Base-by-base conservation (phyloP, 2,888 invertebrate genomes). In the Cosmia pyralina region DNA sequence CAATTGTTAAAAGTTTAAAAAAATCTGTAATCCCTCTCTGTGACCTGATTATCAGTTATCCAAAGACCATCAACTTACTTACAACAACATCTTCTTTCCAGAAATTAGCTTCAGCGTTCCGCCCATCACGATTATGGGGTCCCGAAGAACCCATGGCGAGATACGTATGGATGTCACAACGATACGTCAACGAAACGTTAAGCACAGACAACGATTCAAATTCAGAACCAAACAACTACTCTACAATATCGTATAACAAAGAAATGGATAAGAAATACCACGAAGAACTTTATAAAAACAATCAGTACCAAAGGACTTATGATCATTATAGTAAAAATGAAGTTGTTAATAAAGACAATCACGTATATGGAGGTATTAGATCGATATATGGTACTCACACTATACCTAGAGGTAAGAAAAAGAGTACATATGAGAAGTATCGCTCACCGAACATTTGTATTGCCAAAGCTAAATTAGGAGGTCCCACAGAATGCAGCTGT, bases 141-240 rank as follows among this genome's bases (percentile, higher is more conserved):
- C 96, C 96, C 38, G 95, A 96, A 84, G 96, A 96, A 82, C 96
- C 96, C 2, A 91, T 95, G 90, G 92, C 94, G 0, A 88, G 96
- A 84, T 96, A 96, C 85, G 90, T 95, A 11, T 96, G 96, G 96
- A 96, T 96, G 96, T 94, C 95, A 22, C 94, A 94, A 87, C 89
- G 94, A 81, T 94, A 92, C 71, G 83, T 91, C 60, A 92, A 92
- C 85, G 95, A 94, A 84, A 89, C 89, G 11, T 81, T 90, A 4
- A 94, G 91, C 87, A 90, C 92, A 13, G 92, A 92, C 79, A 91
- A 90, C 81, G 92, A 93, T 48, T 86, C 89, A 2, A 90, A 85
- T 58, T 91, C 93, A 17, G 94, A 94, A 77, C 90, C 89, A 7
- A 93, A 92, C 59, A 91, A 90, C 69, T 94, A 94, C 65, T 90